phyloP scores from a whole-genome alignment of 2,113 vertebrate species.

The Camelus dromedarius region DNA sequence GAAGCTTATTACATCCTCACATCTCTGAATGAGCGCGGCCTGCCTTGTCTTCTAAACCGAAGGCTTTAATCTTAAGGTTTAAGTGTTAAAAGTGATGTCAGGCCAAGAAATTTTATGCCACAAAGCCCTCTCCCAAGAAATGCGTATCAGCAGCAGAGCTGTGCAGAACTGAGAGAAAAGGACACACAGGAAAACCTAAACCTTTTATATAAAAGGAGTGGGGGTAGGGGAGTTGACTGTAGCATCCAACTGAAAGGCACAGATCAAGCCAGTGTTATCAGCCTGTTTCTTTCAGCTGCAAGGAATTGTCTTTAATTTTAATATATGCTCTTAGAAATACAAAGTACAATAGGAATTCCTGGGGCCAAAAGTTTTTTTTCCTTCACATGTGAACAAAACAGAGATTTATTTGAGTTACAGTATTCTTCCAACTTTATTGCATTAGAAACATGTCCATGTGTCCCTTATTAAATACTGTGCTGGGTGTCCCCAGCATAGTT shows the following conservation, averaged over 20 bases:
- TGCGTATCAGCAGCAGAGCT: not conserved
- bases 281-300: slow-evolving; percentile 53
- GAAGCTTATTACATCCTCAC: not conserved
- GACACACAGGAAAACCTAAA: not conserved
- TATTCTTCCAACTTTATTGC: slow-evolving; percentile 20
- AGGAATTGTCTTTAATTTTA: slow-evolving; percentile 10
- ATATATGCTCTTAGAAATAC: slow-evolving; percentile 45
- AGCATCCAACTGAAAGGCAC: not conserved
- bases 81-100: not conserved
- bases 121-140: slow-evolving; percentile 20
- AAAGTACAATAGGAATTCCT: slow-evolving; percentile 54
- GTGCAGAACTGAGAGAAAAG: slow-evolving; percentile 20
- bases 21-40: not conserved
- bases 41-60: slow-evolving; percentile 38
- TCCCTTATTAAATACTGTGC: not conserved
- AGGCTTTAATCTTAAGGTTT: not conserved
- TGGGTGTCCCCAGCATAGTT: not conserved
- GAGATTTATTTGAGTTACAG: slow-evolving; percentile 45
- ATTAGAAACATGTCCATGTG: slow-evolving; percentile 2
- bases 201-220: not conserved
- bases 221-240: not conserved
- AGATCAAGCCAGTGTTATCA: slow-evolving; percentile 20
- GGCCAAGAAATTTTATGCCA: not conserved
- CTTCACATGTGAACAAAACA: slow-evolving; percentile 37
- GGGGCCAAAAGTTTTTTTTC: slow-evolving; percentile 13